Base-by-base conservation (phyloP, 64 coral and sea anemone genomes). In the Dendrophyllia cribrosa region DNA sequence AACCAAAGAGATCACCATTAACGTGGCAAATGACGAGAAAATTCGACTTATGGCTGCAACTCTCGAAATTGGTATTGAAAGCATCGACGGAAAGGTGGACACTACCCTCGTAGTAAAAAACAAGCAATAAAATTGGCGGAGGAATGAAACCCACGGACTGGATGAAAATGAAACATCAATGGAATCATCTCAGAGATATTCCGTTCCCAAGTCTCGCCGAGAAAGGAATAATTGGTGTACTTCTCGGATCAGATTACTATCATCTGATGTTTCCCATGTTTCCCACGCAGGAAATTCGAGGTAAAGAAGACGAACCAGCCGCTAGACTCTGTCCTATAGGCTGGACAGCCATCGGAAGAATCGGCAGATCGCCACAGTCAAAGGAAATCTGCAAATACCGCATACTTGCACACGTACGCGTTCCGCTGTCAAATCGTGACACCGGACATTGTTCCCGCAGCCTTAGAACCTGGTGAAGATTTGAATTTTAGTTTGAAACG, bases 21-120 rank as follows among this genome's bases (percentile, higher is more conserved):
- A 95, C 17, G 79, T 95, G 10, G 87, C 88, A 21, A 95, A 95
- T 19, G 46, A 82, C 7, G 78, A 95, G 22, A 72, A 64, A 19
- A 58, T 95, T 0, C 66, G 26, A 14, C 69, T 90, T n/a, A 76
- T 48, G 20, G 76, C 83, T 63, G 66, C 46, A 16, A 71, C 80
- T 7, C 16, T 88, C 10, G 20, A 77, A 64, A 49, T 89, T 23
- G 75, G 74, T 0, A 12, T 89, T 10, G 74, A 79, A 20, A 89
- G 75, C 43, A 59, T 69, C 4, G 59, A 90, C 23, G 79, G 93
- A 24, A 51, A 55, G 16, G 73, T 87, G 13, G 88, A 91, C 82
- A 95, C 74, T 2, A 87, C 61, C 0, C 86, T 91, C 5, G 51
- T 24, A 10, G 93, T 66, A 0, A 89, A 95, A 47, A 34, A 77